Percentiles rank a stretch among this genome's conserved stretches.
Conservation (phyloP, 2,113 vertebrate species). For the Engraulis encrasicolus region DNA sequence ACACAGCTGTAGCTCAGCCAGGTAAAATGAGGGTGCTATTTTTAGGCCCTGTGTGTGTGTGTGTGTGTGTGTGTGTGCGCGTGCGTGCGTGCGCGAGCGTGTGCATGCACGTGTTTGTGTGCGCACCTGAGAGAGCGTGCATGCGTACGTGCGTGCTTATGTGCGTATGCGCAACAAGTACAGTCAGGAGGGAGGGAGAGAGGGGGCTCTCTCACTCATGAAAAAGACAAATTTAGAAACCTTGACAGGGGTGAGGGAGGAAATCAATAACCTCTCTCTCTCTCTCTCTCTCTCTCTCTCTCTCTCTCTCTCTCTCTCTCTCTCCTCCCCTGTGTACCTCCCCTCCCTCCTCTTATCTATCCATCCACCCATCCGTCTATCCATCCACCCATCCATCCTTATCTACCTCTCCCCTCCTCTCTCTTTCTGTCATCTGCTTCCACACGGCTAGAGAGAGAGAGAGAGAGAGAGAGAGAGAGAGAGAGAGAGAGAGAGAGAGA, state of each 20-base stretch:
- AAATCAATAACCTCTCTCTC: slow-evolving; percentile 34
- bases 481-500: no score
- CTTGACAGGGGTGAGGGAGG: not conserved
- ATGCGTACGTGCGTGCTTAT: no score
- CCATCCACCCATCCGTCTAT: slow-evolving; percentile 21
- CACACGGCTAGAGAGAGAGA: slow-evolving; percentile 49
- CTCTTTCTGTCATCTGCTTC: slow-evolving; percentile 43
- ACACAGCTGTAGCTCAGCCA: not conserved
- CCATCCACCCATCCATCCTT: slow-evolving; percentile 33
- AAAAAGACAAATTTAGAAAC: slow-evolving; percentile 33
- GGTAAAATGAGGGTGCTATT: not conserved
- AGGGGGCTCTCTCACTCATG: no score
- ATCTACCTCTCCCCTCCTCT: no score
- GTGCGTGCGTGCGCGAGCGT: no score
- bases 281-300: not conserved
- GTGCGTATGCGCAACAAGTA: slow-evolving; percentile 19
- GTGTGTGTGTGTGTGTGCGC: no score
- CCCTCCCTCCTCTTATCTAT: slow-evolving; percentile 14
- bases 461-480: no score
- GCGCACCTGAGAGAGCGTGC: no score
- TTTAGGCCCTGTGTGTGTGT: not conserved
- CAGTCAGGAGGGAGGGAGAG: not conserved
- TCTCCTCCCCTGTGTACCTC: slow-evolving; percentile 2
- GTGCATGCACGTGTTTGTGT: no score
- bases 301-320: not conserved